Conservation (phyloP, 2,113 vertebrate species). For the Phyllopteryx taeniolatus region DNA sequence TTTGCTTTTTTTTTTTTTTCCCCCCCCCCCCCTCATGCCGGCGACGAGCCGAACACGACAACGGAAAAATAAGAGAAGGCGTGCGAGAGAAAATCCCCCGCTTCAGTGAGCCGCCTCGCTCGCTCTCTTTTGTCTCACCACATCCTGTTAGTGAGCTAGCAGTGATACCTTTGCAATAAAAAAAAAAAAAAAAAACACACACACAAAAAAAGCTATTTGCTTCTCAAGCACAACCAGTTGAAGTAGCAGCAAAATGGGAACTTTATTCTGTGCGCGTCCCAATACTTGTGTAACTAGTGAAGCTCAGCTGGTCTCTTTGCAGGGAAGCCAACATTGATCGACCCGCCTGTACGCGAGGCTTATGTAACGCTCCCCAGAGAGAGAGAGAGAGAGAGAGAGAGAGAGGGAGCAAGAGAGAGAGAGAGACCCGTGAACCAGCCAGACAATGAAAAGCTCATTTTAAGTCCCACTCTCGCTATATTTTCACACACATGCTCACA, state of each 20-base stretch:
- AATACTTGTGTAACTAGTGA: background rate
- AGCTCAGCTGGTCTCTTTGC: background rate
- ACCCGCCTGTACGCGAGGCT: background rate
- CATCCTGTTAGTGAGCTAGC: slow-evolving; percentile 5
- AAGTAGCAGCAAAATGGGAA: background rate
- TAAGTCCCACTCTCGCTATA: no score
- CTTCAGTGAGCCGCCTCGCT: background rate
- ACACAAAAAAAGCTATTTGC: background rate
- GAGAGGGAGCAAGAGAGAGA: background rate
- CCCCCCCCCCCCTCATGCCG: background rate
- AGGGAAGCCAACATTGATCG: background rate
- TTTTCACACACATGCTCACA: background rate
- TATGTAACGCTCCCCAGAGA: background rate
- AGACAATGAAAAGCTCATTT: background rate
- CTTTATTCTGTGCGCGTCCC: background rate
- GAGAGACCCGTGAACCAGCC: background rate
- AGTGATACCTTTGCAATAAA: background rate
- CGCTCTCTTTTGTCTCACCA: background rate
- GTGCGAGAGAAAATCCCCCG: slow-evolving; percentile 2
- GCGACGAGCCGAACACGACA: background rate
- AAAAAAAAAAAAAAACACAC: background rate
- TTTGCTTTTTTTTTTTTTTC: background rate
- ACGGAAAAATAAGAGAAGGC: background rate
- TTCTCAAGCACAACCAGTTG: background rate
- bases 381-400: background rate